Evolutionary conservation across 2,113 vertebrate species (phyloP).

Genomic region (Andinoacara biseriatus): DNA sequence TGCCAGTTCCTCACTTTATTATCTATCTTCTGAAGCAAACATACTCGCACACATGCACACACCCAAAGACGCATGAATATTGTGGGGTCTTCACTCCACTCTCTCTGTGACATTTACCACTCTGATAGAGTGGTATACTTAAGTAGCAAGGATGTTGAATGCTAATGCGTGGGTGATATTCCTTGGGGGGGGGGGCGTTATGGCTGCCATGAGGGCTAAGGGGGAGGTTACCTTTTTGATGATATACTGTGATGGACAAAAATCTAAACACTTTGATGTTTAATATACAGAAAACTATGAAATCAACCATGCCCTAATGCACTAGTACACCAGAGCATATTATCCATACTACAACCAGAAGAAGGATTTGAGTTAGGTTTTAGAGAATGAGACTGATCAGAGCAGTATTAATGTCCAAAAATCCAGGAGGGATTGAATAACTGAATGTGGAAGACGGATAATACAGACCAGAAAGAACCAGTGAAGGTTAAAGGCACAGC

Average conservation of each 20-base stretch:
- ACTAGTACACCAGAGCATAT: background rate
- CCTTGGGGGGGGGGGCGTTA: background rate
- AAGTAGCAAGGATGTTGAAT: conserved; percentile 54
- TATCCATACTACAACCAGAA: background rate
- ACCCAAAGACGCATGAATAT: conserved; percentile 2
- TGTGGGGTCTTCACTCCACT: conserved; percentile 45
- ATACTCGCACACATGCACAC: background rate
- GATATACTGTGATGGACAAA: background rate
- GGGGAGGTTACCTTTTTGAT: background rate
- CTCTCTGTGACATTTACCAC: conserved; percentile 79
- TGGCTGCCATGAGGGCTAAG: background rate
- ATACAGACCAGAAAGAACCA: background rate
- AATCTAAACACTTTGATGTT: background rate
- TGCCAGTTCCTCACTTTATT: conserved; percentile 69
- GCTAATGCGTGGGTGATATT: conserved; percentile 31
- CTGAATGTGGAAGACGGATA: background rate
- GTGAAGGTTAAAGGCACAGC: conserved; percentile 8
- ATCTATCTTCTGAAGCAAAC: conserved; percentile 43
- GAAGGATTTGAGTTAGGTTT: background rate
- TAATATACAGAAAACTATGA: background rate
- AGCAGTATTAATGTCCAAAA: conserved; percentile 13
- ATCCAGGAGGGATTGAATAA: background rate
- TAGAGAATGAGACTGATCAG: background rate
- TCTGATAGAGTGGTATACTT: conserved; percentile 69
- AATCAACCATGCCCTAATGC: background rate